phyloP scores from a whole-genome alignment of 2,888 invertebrate species.

The Archips xylosteana region DNA sequence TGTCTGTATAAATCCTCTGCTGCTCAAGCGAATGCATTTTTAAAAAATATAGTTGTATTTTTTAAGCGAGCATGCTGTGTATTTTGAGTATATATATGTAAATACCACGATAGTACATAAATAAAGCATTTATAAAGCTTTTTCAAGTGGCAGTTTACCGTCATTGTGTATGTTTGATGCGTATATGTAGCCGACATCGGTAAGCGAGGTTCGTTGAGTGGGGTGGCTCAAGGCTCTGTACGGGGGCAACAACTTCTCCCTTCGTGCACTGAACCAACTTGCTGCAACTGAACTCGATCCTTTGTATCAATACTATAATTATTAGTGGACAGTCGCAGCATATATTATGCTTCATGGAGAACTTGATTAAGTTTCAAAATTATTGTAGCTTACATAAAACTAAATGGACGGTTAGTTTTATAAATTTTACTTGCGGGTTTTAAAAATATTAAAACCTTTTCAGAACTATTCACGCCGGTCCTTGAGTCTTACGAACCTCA shows the following conservation, averaged over 20 bases:
- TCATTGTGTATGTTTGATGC: slow-evolving; percentile 36
- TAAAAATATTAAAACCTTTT: too few relatives aligned
- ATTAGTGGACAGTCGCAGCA: background rate
- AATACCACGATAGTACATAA: background rate
- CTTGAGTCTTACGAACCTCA: background rate
- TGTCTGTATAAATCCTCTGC: slow-evolving; percentile 11
- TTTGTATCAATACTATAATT: slow-evolving; percentile 50
- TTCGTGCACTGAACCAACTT: slow-evolving; percentile 70
- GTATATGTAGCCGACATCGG: slow-evolving; percentile 38
- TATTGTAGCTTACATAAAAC: too few relatives aligned
- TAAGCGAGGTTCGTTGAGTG: slow-evolving; percentile 52
- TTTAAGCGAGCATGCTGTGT: slow-evolving; percentile 15
- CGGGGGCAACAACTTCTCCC: slow-evolving; percentile 74
- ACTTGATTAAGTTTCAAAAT: background rate
- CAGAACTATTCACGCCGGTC: background rate
- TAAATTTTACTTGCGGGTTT: background rate
- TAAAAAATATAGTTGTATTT: background rate
- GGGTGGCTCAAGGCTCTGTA: slow-evolving; percentile 65
- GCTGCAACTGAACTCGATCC: slow-evolving; percentile 61
- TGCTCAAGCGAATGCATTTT: slow-evolving; percentile 32
- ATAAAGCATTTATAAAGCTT: background rate
- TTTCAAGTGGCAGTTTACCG: slow-evolving; percentile 33
- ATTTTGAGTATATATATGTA: slow-evolving; percentile 10
- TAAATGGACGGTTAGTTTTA: too few relatives aligned
- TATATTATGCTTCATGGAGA: background rate